Evolutionary conservation across 2,797 vertebrate genomes (phyloP).

Genomic region (Xenops minutus): DNA sequence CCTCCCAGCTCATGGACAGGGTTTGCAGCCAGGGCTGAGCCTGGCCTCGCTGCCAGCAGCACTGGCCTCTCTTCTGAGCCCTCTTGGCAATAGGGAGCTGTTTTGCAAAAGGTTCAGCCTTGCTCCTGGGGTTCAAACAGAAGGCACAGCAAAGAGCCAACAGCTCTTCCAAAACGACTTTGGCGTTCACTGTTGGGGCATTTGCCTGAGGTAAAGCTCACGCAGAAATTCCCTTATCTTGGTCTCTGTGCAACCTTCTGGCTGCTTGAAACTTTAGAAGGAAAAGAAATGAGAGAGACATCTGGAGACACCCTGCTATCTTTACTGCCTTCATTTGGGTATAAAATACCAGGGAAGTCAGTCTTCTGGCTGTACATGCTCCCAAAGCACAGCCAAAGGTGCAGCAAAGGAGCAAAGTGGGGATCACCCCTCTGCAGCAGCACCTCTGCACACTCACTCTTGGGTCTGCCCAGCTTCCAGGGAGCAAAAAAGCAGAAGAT

Average conservation of each 20-base stretch:
- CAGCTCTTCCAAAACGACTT: not conserved
- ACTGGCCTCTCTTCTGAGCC: fast-evolving
- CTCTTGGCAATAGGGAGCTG: not conserved
- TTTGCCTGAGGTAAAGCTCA: not conserved
- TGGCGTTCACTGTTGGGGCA: not conserved
- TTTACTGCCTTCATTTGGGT: not conserved
- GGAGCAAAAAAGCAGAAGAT: not conserved
- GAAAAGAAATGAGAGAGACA: not conserved
- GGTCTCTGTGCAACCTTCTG: not conserved
- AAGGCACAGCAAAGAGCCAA: not conserved
- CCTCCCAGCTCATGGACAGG: not conserved
- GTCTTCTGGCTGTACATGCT: not conserved
- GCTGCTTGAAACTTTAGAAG: not conserved
- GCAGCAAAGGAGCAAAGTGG: not conserved
- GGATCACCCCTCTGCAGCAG: not conserved
- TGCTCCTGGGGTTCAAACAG: not conserved
- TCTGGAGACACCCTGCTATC: not conserved
- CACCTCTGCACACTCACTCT: fast-evolving
- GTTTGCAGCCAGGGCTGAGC: not conserved
- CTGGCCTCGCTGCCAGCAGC: not conserved
- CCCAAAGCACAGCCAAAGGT: not conserved
- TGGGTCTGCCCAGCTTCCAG: not conserved
- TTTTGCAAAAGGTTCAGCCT: not conserved
- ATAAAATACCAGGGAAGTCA: not conserved
- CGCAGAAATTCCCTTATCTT: not conserved